Evolutionary conservation across 2,797 vertebrate genomes (phyloP).

Genomic region (Squalus acanthias): DNA sequence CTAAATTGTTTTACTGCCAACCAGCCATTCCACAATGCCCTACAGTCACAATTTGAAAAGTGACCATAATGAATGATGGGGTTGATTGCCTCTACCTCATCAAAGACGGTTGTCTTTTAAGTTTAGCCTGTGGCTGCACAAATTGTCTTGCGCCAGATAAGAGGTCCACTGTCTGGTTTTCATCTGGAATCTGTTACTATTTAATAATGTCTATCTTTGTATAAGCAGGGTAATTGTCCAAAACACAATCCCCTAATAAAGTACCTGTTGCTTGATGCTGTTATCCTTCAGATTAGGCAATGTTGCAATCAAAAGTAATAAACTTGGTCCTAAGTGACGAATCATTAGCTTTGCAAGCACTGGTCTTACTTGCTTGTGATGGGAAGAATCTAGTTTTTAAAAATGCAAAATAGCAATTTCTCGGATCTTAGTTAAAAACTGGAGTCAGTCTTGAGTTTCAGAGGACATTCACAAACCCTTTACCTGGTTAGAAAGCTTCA

Average conservation of each 20-base stretch:
- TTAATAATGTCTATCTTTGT: constrained; percentile 2
- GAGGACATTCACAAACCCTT: not conserved
- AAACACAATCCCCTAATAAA: not conserved
- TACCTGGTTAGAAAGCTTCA: not conserved
- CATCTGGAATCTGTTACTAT: constrained; percentile 26
- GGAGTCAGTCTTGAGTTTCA: not conserved
- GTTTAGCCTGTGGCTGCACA: not conserved
- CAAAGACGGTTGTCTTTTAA: not conserved
- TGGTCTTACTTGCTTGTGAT: not conserved
- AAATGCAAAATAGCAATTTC: not conserved
- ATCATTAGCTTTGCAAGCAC: not conserved
- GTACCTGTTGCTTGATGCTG: constrained; percentile 14
- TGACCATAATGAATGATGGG: not conserved
- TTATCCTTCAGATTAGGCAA: not conserved
- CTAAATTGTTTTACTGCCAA: not conserved
- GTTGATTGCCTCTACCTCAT: not conserved
- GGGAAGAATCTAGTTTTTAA: not conserved
- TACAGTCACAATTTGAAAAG: not conserved
- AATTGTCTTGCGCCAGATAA: not conserved
- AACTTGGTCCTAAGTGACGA: not conserved
- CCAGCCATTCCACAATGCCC: not conserved
- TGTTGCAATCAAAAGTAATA: not conserved
- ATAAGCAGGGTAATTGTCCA: not conserved
- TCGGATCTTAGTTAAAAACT: not conserved
- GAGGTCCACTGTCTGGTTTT: not conserved